Conservation (phyloP, 2,113 vertebrate species). For the Motacilla alba region DNA sequence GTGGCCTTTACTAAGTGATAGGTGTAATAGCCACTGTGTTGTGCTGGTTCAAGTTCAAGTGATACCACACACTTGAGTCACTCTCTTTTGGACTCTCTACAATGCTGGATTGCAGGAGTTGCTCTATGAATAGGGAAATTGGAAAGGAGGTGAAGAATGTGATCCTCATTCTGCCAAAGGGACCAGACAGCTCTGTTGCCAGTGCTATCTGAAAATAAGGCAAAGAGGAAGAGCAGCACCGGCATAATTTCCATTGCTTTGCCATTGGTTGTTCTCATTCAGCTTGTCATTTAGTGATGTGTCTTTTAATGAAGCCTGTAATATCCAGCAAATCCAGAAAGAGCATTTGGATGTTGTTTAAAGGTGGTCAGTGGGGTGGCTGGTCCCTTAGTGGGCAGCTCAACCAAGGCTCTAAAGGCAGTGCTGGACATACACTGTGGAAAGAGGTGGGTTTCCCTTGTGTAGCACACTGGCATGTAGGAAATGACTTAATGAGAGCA, state of each 20-base stretch:
- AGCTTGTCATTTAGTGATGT: not conserved
- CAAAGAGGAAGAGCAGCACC: not conserved
- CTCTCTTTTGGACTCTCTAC: not conserved
- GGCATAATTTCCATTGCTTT: not conserved
- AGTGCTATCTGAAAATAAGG: not conserved
- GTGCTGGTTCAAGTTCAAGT: not conserved
- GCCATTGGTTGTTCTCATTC: accelerated
- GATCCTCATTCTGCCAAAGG: not conserved
- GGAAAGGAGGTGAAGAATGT: not conserved
- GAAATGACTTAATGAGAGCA: not conserved
- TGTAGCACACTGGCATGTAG: not conserved
- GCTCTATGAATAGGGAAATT: not conserved
- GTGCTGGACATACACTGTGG: not conserved
- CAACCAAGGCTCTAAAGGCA: not conserved
- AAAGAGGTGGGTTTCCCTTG: not conserved
- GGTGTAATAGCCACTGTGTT: not conserved
- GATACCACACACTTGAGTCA: accelerated
- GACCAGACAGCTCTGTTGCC: not conserved
- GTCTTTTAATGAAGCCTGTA: not conserved
- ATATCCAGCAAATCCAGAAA: not conserved
- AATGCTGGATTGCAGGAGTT: not conserved
- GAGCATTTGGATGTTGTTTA: not conserved
- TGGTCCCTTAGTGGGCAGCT: not conserved
- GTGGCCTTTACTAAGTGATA: not conserved
- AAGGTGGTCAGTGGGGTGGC: not conserved